Percentiles rank a stretch among this genome's conserved stretches.
Conservation (phyloP, 92 coral and sea anemone genomes). For the Zoanthus solanderi region DNA sequence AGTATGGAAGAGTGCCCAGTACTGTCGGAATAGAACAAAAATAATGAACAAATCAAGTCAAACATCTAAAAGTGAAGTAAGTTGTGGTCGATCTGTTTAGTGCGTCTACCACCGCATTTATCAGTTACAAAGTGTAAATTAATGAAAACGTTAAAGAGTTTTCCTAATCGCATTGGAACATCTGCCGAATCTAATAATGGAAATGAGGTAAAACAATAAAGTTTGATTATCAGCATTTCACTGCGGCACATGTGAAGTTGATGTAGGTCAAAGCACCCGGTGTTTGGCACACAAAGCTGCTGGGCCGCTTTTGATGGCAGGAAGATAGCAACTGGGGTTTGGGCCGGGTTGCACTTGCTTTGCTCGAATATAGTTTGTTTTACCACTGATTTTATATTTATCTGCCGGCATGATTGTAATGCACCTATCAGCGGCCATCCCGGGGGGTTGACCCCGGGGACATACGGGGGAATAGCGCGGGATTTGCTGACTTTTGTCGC, state of each 20-base stretch:
- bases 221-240: background rate
- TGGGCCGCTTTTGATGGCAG: background rate
- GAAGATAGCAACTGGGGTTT: background rate
- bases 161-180: constrained; percentile 2
- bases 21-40: background rate
- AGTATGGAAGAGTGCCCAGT: background rate
- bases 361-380: background rate
- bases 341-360: background rate
- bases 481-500: too few species aligned
- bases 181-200: background rate
- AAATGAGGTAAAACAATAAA: background rate
- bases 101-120: constrained; percentile 6
- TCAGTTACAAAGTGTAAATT: constrained; percentile 3
- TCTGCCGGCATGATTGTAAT: background rate
- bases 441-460: too few species aligned
- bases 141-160: constrained; percentile 3
- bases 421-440: too few species aligned
- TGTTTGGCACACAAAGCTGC: background rate
- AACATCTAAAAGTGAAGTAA: background rate
- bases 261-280: background rate
- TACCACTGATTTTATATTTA: background rate
- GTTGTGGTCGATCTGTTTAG: constrained; percentile 2
- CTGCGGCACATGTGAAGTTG: background rate
- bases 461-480: too few species aligned
- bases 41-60: constrained; percentile 2